Conservation (phyloP, 1,140 invertebrate genomes). For the Pemphigus obesinymphae region DNA sequence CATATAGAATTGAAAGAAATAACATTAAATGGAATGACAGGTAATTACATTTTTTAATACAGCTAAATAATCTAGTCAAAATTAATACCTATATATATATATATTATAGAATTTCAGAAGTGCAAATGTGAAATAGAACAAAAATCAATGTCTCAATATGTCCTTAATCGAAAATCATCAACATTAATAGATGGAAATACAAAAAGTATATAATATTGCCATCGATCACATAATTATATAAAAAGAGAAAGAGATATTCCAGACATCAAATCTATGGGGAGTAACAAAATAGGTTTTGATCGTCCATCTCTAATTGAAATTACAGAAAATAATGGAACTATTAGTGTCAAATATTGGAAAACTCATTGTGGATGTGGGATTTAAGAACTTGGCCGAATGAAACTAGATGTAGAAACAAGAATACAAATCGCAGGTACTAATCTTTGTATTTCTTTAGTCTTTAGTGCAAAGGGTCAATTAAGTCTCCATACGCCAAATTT, state of each 20-base stretch:
- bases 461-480: too few species aligned
- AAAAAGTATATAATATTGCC: neutral
- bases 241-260: neutral
- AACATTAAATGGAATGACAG: neutral
- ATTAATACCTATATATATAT: neutral
- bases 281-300: neutral
- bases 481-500: too few species aligned
- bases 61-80: neutral
- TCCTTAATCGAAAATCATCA: neutral
- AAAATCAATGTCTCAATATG: neutral
- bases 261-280: neutral
- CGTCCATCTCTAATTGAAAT: neutral
- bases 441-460: too few species aligned
- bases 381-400: neutral
- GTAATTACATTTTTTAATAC: neutral
- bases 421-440: neutral
- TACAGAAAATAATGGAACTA: neutral
- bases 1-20: neutral
- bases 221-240: neutral
- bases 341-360: neutral
- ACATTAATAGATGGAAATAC: neutral
- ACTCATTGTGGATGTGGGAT: neutral
- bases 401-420: neutral
- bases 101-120: neutral
- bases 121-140: neutral